These are phyloP conservation scores for Calycopis cecrops DNA, from an alignment of 1,140 invertebrate species.

Conservation along the genomic window DNA sequence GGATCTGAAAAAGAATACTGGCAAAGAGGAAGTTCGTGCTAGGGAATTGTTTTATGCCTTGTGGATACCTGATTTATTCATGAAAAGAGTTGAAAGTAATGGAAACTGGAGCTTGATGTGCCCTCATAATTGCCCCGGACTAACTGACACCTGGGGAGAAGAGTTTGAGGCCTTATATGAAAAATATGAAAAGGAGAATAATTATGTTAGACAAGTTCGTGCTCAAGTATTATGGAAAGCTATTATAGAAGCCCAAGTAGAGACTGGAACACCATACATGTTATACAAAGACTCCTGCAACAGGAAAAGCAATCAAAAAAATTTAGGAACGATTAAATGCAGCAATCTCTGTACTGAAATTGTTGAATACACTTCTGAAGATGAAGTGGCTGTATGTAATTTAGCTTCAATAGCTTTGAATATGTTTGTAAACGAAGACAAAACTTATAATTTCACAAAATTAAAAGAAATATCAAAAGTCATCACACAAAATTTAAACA, in stretches of 20 bases:
- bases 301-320: slow-evolving; percentile 98
- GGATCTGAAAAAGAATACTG: slow-evolving; percentile 95
- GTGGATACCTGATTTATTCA: slow-evolving; percentile 99
- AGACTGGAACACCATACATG: slow-evolving; percentile 99
- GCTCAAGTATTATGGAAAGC: slow-evolving; percentile 96
- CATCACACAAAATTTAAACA: slow-evolving; percentile 95
- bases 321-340: slow-evolving; percentile 98
- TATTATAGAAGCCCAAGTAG: slow-evolving; percentile 96
- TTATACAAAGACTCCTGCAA: slow-evolving; percentile 99
- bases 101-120: slow-evolving; percentile 97
- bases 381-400: slow-evolving; percentile 99
- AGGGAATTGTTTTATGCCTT: slow-evolving; percentile 98
- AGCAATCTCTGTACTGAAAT: slow-evolving; percentile 99
- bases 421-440: slow-evolving; percentile 91
- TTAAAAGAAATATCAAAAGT: slow-evolving; percentile 93
- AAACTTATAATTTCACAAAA: slow-evolving; percentile 92
- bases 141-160: slow-evolving; percentile 95
- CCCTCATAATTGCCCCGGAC: slow-evolving; percentile 93
- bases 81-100: slow-evolving; percentile 94
- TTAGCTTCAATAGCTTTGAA: slow-evolving; percentile 98
- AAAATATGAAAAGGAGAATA: slow-evolving; percentile 91
- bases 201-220: slow-evolving; percentile 84
- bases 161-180: slow-evolving; percentile 94
- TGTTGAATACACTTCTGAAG: slow-evolving; percentile 92
- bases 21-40: slow-evolving; percentile 94